These are phyloP conservation scores for Hypsopygia costalis DNA, from an alignment of 2,888 invertebrate species.

Conservation along the genomic window DNA sequence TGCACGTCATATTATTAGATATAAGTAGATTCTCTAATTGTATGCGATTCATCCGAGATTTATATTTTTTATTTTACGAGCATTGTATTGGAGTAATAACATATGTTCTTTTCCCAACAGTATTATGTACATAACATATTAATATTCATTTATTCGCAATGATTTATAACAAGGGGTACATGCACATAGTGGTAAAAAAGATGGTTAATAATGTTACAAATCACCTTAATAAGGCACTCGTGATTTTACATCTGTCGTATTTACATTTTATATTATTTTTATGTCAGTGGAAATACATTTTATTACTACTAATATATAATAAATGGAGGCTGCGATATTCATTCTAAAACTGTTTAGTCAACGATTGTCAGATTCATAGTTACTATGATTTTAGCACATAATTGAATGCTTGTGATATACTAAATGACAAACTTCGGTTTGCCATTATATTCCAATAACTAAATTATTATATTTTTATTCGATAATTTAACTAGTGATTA, in stretches of 20 bases:
- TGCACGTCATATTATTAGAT: slow-evolving; percentile 53
- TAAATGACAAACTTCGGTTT: slow-evolving; percentile 12
- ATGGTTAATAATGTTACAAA: no score
- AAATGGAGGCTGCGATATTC: slow-evolving; percentile 29
- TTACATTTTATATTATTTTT: no score
- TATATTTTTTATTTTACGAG: slow-evolving; percentile 50
- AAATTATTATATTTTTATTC: slow-evolving; percentile 33
- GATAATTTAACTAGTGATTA: slow-evolving; percentile 16
- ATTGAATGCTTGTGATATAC: slow-evolving; percentile 25
- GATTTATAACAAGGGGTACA: no score
- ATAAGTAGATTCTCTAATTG: slow-evolving; percentile 51
- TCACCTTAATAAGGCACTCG: no score
- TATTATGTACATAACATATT: slow-evolving; percentile 31
- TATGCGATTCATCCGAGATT: slow-evolving; percentile 59
- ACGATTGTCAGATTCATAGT: slow-evolving; percentile 12
- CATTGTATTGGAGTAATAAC: slow-evolving; percentile 61
- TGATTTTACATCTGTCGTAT: no score
- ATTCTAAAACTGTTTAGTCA: slow-evolving; percentile 15
- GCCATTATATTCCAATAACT: slow-evolving; percentile 46
- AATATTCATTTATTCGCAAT: no score
- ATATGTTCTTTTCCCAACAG: slow-evolving; percentile 41
- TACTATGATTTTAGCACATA: slow-evolving; percentile 9
- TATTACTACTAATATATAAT: no score
- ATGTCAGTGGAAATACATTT: no score
- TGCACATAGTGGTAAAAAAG: no score